Evolutionary conservation across 2,888 invertebrate species (phyloP), one percentile per base, ranked within the genome.

Genomic region (Heliconius aoede): DNA sequence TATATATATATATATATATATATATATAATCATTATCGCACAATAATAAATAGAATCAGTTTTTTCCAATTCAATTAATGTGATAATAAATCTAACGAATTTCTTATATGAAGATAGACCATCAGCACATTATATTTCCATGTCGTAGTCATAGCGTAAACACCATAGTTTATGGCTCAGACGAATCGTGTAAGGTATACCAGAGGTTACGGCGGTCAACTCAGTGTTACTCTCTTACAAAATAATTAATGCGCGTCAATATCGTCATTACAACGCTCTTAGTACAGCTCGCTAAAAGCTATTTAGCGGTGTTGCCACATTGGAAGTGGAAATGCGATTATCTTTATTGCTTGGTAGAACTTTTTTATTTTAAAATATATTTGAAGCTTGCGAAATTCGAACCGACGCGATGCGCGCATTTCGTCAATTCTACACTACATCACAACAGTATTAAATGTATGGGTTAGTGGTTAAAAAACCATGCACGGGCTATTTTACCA

Each of bases 191-290:
- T 30, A 51, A 72, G 40, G 40, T 55, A 28, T 24, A 30, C 62
- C 72, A 76, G 55, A 69, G 78, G 74, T 78, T 74, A 78, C 36
- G 46, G 72, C 77, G 79, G 79, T 79, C 79, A 77, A 79, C 61
- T 71, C 75, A 58, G 72, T 76, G 55, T 55, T 62, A 60, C 68
- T 64, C 58, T 76, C 77, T 74, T 79, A 77, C 78, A 74, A 85
- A 85, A 85, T 89, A 87, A 89, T 90, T 87, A 87, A 88, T 87
- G 85, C 82, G 85, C 86, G 85, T 88, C 87, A 85, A 87, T 88
- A 86, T 76, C 78, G 77, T 81, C 80, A 79, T 81, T 82, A 81
- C 78, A 55, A 73, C 77, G 78, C 80, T 80, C 78, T 86, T 86
- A 86, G 87, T 85, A 86, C 86, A 86, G 88, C 85, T 84, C 82